These are phyloP conservation scores for Phaethornis superciliosus DNA, from an alignment of 2,113 vertebrate genomes.

Conservation along the genomic window DNA sequence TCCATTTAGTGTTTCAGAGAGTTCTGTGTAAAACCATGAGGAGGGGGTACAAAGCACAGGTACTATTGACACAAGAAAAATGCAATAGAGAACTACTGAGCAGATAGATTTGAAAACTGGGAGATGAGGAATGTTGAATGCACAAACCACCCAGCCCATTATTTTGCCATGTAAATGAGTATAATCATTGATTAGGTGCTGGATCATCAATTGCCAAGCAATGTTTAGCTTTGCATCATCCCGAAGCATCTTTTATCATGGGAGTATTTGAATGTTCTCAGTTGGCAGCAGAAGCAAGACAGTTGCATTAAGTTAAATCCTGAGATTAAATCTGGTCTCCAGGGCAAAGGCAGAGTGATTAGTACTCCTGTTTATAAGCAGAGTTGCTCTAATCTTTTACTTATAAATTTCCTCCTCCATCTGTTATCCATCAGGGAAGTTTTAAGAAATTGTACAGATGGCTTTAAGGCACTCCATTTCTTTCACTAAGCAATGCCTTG, in stretches of 20 bases:
- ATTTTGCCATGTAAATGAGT: neutral
- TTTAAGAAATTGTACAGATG: conserved; percentile 54
- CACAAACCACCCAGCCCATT: neutral
- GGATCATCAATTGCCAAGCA: neutral
- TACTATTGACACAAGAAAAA: neutral
- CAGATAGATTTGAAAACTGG: neutral
- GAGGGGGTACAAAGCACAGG: neutral
- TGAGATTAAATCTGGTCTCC: conserved; percentile 64
- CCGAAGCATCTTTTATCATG: neutral
- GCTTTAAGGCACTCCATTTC: conserved; percentile 10
- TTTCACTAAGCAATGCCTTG: neutral
- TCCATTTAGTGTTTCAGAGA: neutral
- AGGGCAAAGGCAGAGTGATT: conserved; percentile 60
- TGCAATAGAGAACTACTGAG: neutral
- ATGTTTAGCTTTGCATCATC: conserved; percentile 30
- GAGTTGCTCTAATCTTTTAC: conserved; percentile 62
- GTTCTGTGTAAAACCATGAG: neutral
- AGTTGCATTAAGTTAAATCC: conserved; percentile 56
- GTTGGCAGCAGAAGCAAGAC: conserved; percentile 56
- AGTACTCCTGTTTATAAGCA: conserved; percentile 66
- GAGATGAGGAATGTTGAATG: neutral
- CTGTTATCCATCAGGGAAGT: conserved; percentile 65
- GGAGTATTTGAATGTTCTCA: neutral
- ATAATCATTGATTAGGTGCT: conserved; percentile 3
- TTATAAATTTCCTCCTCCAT: conserved; percentile 59